These are phyloP conservation scores for Theretra japonica DNA, from an alignment of 2,888 invertebrate genomes.

Conservation along the genomic window DNA sequence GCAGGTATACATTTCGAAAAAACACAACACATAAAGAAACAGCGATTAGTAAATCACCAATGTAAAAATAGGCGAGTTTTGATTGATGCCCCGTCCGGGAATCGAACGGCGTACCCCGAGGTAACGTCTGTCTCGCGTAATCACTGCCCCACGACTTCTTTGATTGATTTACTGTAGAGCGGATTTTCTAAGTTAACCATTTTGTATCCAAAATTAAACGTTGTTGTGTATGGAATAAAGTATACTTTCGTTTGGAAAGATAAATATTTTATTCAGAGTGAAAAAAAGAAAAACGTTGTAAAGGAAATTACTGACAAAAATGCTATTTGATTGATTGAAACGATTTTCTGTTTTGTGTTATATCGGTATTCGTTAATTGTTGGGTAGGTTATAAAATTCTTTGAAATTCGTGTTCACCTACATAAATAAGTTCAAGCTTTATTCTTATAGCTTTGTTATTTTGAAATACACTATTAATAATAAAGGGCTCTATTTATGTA, in stretches of 20 bases:
- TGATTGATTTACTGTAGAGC: conserved; percentile 30
- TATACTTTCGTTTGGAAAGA: not conserved
- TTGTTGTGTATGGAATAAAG: not conserved
- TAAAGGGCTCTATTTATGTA: no score
- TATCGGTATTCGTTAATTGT: conserved; percentile 26
- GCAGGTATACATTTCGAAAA: not conserved
- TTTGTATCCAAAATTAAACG: not conserved
- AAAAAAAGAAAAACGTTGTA: conserved; percentile 19
- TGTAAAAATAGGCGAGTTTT: conserved; percentile 63
- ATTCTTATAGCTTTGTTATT: not conserved
- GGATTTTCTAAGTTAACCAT: not conserved
- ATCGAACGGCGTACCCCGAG: conserved; percentile 57
- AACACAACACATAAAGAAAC: conserved; percentile 19
- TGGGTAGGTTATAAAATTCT: conserved; percentile 14
- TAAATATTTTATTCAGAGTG: conserved; percentile 12
- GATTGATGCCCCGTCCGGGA: conserved; percentile 66
- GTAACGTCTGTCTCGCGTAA: conserved; percentile 37
- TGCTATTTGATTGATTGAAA: conserved; percentile 30
- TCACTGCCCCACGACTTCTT: conserved; percentile 28
- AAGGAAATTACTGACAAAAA: conserved; percentile 30
- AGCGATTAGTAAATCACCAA: conserved; percentile 24
- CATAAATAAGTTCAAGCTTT: not conserved
- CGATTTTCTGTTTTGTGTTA: conserved; percentile 26
- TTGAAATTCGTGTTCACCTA: not conserved
- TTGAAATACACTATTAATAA: no score